Conservation (phyloP, 1,140 invertebrate genomes). For the Liolophura sinensis region DNA sequence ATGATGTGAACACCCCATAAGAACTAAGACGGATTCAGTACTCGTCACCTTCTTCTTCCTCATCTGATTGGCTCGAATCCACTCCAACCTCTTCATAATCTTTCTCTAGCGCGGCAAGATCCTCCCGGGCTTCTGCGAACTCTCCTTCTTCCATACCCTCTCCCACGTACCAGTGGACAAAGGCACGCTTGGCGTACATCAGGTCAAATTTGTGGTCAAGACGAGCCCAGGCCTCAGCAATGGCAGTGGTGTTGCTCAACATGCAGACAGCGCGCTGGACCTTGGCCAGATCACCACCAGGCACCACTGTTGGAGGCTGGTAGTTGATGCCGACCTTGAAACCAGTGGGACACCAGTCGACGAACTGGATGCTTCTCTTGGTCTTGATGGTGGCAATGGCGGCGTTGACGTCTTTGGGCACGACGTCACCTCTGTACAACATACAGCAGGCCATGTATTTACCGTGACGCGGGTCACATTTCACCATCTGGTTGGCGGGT, state of each 20-base stretch:
- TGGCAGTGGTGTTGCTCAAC: conserved; percentile 70
- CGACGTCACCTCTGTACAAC: conserved; percentile 55
- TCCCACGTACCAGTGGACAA: conserved; percentile 52
- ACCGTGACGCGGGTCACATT: conserved; percentile 67
- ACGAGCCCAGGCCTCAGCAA: conserved; percentile 66
- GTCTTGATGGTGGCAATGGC: conserved; percentile 84
- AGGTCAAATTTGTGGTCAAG: conserved; percentile 74
- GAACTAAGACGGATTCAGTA: no score
- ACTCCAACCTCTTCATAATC: conserved; percentile 68
- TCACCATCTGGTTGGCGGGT: conserved; percentile 86
- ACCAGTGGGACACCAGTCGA: conserved; percentile 88
- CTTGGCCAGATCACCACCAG: conserved; percentile 69
- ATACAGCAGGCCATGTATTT: conserved; percentile 55
- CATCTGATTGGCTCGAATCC: conserved; percentile 66
- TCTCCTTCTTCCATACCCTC: conserved; percentile 71
- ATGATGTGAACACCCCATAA: no score
- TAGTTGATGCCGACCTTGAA: conserved; percentile 45
- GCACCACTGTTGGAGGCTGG: conserved; percentile 61
- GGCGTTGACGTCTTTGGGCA: conserved; percentile 83
- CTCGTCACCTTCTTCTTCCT: conserved; percentile 69
- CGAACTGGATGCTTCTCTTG: conserved; percentile 72
- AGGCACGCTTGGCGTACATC: conserved; percentile 70
- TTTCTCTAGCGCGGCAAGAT: conserved; percentile 68
- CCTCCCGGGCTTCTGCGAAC: conserved; percentile 74
- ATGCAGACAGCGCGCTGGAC: conserved; percentile 69